phyloP scores from a whole-genome alignment of 92 coral and sea anemone species.

The Metridium senile region DNA sequence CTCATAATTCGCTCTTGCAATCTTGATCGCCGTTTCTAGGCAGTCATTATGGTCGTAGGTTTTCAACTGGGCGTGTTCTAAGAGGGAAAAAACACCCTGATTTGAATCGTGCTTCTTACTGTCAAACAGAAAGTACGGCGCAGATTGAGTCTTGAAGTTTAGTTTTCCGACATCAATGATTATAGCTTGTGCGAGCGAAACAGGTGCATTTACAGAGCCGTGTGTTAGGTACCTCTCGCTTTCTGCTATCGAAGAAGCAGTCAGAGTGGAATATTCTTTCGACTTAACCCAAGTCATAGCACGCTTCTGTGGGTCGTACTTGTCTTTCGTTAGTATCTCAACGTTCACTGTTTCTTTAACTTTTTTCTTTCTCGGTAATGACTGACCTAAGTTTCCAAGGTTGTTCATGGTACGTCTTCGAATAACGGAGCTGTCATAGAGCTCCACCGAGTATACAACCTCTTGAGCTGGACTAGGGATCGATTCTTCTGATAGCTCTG shows the following conservation, averaged over 20 bases:
- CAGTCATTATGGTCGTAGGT: conserved; percentile 55
- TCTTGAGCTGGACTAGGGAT: conserved; percentile 30
- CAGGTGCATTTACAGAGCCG: neutral
- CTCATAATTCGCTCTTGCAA: conserved; percentile 71
- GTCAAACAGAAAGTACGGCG: conserved; percentile 15
- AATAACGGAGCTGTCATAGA: conserved; percentile 25
- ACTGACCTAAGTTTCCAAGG: conserved; percentile 29
- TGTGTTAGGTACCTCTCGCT: conserved; percentile 8
- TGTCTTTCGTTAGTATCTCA: conserved; percentile 34
- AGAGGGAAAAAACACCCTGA: neutral
- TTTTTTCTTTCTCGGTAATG: conserved; percentile 40
- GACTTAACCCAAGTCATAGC: neutral
- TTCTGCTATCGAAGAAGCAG: neutral
- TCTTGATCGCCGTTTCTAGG: conserved; percentile 67
- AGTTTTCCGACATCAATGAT: conserved; percentile 25
- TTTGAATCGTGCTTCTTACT: neutral
- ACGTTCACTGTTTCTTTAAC: conserved; percentile 21
- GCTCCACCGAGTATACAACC: conserved; percentile 10
- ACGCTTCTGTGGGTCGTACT: conserved; percentile 37
- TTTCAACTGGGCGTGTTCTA: conserved; percentile 28
- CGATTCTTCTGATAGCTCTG: conserved; percentile 18
- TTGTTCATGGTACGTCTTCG: conserved; percentile 34
- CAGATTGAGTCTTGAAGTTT: conserved; percentile 8
- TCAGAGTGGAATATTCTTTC: neutral
- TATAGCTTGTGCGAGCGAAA: conserved; percentile 8